Base-by-base conservation (phyloP, 1,140 invertebrate species). In the Bombus sylvicola region DNA sequence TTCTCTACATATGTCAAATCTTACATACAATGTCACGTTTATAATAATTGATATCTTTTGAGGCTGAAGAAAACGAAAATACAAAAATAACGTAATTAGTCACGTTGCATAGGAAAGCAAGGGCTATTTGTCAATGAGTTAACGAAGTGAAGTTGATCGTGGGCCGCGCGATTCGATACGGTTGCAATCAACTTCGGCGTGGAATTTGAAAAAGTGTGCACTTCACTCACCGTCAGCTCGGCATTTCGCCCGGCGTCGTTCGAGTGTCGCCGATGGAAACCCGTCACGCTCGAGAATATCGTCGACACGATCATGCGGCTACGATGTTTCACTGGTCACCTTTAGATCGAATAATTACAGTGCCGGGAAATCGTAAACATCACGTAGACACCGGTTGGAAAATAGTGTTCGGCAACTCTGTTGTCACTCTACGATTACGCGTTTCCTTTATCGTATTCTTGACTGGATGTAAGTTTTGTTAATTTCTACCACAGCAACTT, bases 191-290 rank as follows among this genome's bases (percentile, higher is more conserved):
- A 62, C 31, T 34, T 37, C 43, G 53, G 64, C 73, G n/a, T 66
- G 43, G 25, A n/a, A 78, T 68, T 83, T 64, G 53, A 78, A 87
- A 72, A 66, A 76, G 13, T n/a, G 12, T 34, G 18, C 25, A 37
- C 18, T 74, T 66, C 13, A 71, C 90, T 90, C 68, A 91, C 90
- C 90, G 81, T 90, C 75, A 90, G 25, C 75, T 91, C 84, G 75
- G 90, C 89, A 86, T 88, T 76, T 53, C 84, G 89, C 39, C 89
- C 90, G 6, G 43, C 79, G 59, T 91, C 90, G 37, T 90, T 86
- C 41, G 81, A 88, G 25, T 91, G 78, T 87, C 90, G 89, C 47
- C 90, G 89, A 90, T 91, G 89, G 90, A 91, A 91, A 91, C 87
- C 84, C 81, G 90, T 91, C 83, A 91, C 89, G 81, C 89, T 91